Base-by-base conservation (phyloP, 2,113 vertebrate genomes). In the Pygoscelis antarcticus region DNA sequence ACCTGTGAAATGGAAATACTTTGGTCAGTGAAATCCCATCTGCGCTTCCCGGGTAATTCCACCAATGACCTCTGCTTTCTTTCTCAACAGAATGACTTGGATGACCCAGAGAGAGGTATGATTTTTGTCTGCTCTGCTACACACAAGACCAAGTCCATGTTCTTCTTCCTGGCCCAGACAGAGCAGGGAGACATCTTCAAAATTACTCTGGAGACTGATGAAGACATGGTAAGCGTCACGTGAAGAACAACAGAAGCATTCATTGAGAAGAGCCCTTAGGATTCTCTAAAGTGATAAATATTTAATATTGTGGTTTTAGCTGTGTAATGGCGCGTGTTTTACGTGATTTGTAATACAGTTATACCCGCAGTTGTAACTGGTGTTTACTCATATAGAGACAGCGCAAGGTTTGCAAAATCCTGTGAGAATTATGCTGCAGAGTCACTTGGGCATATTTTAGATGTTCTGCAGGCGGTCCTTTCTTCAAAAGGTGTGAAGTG, bases 81-180 rank as follows among this genome's bases (percentile, higher is more conserved):
- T 84, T 71, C 42, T 20, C 94, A 19, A 72, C 97, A 99, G 99
- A 99, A 99, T 84, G 99, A 99, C 96, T 97, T 99, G 96, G 99
- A 99, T 93, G 99, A 99, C 94, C 99, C 99, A 11, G 99, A 99
- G 97, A 98, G 99, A 72, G 99, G 99, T 81, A 99, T 99, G 99
- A 99, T 99, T 95, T 99, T 99, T 95, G 99, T 99, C 91, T 99
- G 99, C 97, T 99, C 99, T 72, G 99, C 99, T 42, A 99, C 99
- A 10, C 99, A 99, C 98, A 99, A 99, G 97, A 99, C 99, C 97
- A 99, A 99, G 94, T 99, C 99, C 42, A 99, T 99, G 99, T 99
- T 99, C 97, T 99, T 99, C 97, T 99, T 99, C 98, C 97, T 99
- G 98, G 99, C 99, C 57, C 99, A 99, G 97, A 99, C 99, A 2